Percentiles rank a stretch among this genome's conserved stretches.
Evolutionary conservation across 1,140 invertebrate genomes (phyloP).

Genomic region (Spodoptera frugiperda): DNA sequence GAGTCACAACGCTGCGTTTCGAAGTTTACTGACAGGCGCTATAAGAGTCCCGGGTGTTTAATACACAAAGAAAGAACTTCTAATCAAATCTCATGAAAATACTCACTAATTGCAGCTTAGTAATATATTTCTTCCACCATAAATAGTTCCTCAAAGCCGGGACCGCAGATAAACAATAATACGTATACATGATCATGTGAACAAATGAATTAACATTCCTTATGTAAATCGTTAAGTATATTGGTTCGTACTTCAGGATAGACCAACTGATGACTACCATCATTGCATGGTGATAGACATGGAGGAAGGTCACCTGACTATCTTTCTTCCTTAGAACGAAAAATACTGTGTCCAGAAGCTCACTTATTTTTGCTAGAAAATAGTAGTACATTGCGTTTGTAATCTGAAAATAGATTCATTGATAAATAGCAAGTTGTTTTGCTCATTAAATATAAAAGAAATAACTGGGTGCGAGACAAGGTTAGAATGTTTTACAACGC

Average conservation of each 20-base stretch:
- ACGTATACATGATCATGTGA: slow-evolving; percentile 93
- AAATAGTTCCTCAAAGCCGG: slow-evolving; percentile 92
- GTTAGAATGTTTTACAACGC: no score
- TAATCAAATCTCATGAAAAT: no score
- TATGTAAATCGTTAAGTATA: slow-evolving; percentile 84
- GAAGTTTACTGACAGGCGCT: no score
- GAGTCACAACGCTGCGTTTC: background rate
- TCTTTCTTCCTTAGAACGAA: slow-evolving; percentile 93
- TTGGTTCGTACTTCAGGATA: slow-evolving; percentile 82
- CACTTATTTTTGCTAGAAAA: slow-evolving; percentile 88
- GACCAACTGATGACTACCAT: slow-evolving; percentile 86
- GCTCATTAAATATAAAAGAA: no score
- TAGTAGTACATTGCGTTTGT: slow-evolving; percentile 74
- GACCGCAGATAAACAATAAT: slow-evolving; percentile 92
- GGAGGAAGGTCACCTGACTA: slow-evolving; percentile 90
- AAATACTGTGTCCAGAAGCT: slow-evolving; percentile 91
- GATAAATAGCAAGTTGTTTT: background rate
- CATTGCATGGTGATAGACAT: slow-evolving; percentile 90
- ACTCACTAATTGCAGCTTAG: slow-evolving; percentile 91
- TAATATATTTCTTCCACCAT: slow-evolving; percentile 96
- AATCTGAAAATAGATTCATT: slow-evolving; percentile 64
- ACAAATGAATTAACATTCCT: slow-evolving; percentile 89
- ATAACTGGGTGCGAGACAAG: no score
- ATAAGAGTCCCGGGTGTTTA: no score
- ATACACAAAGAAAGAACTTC: no score